Conservation (phyloP, 2,888 invertebrate species). For the Onchidella celtica region DNA sequence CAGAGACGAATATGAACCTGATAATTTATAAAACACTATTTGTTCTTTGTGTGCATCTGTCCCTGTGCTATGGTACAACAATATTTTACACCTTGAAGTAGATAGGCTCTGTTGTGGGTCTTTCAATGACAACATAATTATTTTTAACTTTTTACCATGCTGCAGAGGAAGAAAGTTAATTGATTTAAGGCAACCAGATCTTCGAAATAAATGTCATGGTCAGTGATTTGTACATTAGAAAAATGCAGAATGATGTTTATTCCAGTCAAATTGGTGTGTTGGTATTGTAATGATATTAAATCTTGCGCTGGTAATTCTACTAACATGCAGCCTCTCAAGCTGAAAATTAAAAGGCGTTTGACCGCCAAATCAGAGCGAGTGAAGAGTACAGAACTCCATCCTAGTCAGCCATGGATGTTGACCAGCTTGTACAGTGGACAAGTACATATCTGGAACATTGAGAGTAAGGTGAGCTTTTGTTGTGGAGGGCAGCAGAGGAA, state of each 20-base stretch:
- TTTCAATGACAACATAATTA: no score
- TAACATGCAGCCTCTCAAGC: constrained; percentile 89
- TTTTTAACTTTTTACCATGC: no score
- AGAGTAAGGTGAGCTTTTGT: constrained; percentile 86
- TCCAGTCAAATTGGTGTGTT: not conserved
- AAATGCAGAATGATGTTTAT: not conserved
- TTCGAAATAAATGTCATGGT: not conserved
- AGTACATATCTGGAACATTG: constrained; percentile 99
- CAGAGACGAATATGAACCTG: no score
- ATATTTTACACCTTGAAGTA: no score
- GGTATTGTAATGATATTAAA: no score
- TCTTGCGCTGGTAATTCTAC: no score
- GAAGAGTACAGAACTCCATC: constrained; percentile 98
- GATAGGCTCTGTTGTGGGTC: no score
- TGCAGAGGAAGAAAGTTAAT: no score
- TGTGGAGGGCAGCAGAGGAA: not conserved
- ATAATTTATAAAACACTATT: no score
- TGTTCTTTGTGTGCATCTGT: no score
- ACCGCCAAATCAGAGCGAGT: constrained; percentile 98
- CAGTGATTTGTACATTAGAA: not conserved
- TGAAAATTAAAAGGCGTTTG: constrained; percentile 98
- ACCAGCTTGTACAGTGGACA: constrained; percentile 99
- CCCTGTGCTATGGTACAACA: no score
- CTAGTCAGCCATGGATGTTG: constrained; percentile 98
- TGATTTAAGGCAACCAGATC: not conserved